Evolutionary conservation across 2,888 invertebrate species (phyloP).

Genomic region (Caenorhabditis plicata): DNA sequence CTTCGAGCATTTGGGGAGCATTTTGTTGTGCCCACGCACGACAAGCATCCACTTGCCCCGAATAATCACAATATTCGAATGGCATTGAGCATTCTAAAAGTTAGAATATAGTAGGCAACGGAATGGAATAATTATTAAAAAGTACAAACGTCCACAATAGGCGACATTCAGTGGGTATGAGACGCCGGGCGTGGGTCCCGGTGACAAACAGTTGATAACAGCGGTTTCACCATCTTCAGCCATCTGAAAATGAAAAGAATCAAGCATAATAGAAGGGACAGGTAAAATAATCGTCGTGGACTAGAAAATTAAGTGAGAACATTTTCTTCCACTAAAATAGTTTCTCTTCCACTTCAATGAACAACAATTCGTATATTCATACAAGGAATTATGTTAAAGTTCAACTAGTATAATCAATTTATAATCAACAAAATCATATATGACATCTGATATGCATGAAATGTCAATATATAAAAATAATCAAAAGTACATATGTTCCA

Average conservation of each 20-base stretch:
- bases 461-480: too few species aligned
- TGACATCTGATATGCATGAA: too few species aligned
- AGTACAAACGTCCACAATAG: slow-evolving; percentile 56
- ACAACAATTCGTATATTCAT: too few species aligned
- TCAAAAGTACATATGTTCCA: too few species aligned
- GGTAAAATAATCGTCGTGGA: too few species aligned
- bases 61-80: slow-evolving; percentile 91
- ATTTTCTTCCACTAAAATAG: too few species aligned
- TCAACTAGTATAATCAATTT: too few species aligned
- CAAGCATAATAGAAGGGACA: too few species aligned
- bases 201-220: slow-evolving; percentile 25
- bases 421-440: too few species aligned
- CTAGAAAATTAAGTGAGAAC: too few species aligned
- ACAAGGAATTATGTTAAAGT: too few species aligned
- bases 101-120: neutral
- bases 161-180: slow-evolving; percentile 51
- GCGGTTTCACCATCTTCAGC: slow-evolving; percentile 18
- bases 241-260: slow-evolving; percentile 3
- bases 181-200: slow-evolving; percentile 43
- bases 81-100: slow-evolving; percentile 62
- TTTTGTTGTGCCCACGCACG: slow-evolving; percentile 93
- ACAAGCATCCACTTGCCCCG: slow-evolving; percentile 89
- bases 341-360: too few species aligned
- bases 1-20: slow-evolving; percentile 72
- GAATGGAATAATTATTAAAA: neutral